Percentiles rank a stretch among this genome's conserved stretches.
Conservation (phyloP, 2,888 invertebrate species). For the Stegophylla sp. region DNA sequence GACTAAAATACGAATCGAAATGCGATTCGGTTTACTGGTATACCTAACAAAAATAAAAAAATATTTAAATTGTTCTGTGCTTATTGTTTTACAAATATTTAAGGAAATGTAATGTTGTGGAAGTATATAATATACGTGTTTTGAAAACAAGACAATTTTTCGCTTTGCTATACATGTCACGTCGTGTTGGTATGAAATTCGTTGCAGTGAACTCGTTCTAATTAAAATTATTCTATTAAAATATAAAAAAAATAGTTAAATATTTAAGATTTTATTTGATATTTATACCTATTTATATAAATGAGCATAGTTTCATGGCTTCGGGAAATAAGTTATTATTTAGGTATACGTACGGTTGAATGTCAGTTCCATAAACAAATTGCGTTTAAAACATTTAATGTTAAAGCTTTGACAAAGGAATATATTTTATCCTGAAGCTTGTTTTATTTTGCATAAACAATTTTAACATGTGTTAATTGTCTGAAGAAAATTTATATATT, state of each 20-base stretch:
- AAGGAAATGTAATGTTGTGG: not conserved
- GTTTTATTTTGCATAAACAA: too few relatives aligned
- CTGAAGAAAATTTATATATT: too few relatives aligned
- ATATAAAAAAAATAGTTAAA: not conserved
- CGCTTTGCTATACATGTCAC: not conserved
- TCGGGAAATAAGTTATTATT: not conserved
- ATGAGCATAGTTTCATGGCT: not conserved
- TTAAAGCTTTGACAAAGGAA: slow-evolving; percentile 11
- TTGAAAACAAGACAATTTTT: not conserved
- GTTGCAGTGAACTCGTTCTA: not conserved
- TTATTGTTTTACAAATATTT: not conserved
- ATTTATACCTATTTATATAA: slow-evolving; percentile 13
- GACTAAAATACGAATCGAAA: not conserved
- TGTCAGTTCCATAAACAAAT: slow-evolving; percentile 20
- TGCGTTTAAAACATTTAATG: too few relatives aligned
- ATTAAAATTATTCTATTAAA: slow-evolving; percentile 7
- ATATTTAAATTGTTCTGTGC: not conserved
- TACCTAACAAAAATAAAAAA: not conserved
- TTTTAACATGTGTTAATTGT: too few relatives aligned
- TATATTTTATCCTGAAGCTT: slow-evolving; percentile 4
- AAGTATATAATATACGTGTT: not conserved
- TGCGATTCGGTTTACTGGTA: not conserved
- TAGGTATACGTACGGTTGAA: not conserved
- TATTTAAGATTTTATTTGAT: slow-evolving; percentile 1
- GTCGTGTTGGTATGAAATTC: not conserved